Evolutionary conservation across 2,113 vertebrate species (phyloP), one percentile per base, ranked within the genome.

Genomic region (Epinephelus cyanopodus): DNA sequence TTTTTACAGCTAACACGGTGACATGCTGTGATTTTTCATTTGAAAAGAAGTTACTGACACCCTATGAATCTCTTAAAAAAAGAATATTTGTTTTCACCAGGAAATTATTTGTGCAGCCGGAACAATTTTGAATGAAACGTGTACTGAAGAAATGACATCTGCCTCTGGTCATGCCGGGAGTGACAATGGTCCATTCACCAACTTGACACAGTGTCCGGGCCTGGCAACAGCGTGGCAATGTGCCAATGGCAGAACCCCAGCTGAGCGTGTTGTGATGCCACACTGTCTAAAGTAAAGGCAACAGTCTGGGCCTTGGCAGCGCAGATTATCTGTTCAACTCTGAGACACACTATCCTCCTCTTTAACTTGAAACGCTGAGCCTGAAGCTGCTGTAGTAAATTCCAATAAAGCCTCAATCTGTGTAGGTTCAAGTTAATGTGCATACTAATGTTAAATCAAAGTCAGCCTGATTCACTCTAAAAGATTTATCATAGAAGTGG

Each of bases 121-220:
- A 86, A 76, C 69, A 89, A 87, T 39, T 62, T 23, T 6, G 27
- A 88, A 76, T 66, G 62, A 86, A 87, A 86, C 48, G 2, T 8
- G 23, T 52, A 53, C 57, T 86, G 63, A 79, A 89, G 63, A 87
- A 89, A 83, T 86, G 71, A 91, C 90, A 88, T 87, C 83, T 87
- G 81, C 82, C 83, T 82, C 52, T 75, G 86, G 87, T 86, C 83
- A 90, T 15, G 86, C 90, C 57, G 77, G 67, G 76, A 82, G 84
- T 72, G 85, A 93, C 94, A 93, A 92, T 89, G 86, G 88, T 71
- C 66, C 87, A 85, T 92, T 95, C 86, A 91, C 57, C 47, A 67
- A 48, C 82, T 79, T 65, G 87, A 87, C 89, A 88, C 86, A 77
- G 85, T 53, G 81, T 84, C 74, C 42, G 11, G 39, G 85, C 58